Evolutionary conservation across 2,888 invertebrate genomes (phyloP), one percentile per base, ranked within the genome.

Genomic region (Chrysolina americana): DNA sequence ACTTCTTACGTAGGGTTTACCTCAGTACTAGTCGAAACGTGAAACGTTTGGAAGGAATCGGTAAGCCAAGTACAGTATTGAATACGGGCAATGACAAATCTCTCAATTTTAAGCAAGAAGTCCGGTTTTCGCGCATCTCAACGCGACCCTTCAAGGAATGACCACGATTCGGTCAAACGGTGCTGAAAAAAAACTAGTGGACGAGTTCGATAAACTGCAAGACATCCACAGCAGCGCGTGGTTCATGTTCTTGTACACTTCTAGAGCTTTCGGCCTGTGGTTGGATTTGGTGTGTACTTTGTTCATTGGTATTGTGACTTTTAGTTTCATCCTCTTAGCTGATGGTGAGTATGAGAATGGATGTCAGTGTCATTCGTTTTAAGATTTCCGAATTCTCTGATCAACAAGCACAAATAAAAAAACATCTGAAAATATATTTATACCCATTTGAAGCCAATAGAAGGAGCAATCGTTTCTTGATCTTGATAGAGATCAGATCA

Each of bases 1-100:
- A 91, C 70, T 84, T 91, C 19, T 86, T 95, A 47, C 86, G 96
- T 23, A 89, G 88, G 77, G 91, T 93, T 84, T 96, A 95, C 85
- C 86, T 96, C 59, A 89, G 90, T 15, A 93, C 95, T 0, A 93
- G 95, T 0, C 91, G 95, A 81, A 94, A 93, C 84, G 89, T 96
- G 0, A 96, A 93, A 85, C 89, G 93, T 65, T 87, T 94, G 76
- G 94, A 94, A 85, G 93, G 93, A 80, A 92, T 92, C 74, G 92
- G 93, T 92, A 70, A 69, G 63, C 71, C 10, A 1, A 36, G 11
- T 59, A 41, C 23, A 11, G 21, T 41, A n/a, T 28, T 4, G 23
- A 36, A 59, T 59, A 59, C 28, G n/a, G 90, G 11, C 80, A 90
- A 62, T 78, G 84, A 53, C 87, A 23, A 48, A 19, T 23, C 10